Base-by-base conservation (phyloP, 2,888 invertebrate species). In the Gnatocerus cornutus region DNA sequence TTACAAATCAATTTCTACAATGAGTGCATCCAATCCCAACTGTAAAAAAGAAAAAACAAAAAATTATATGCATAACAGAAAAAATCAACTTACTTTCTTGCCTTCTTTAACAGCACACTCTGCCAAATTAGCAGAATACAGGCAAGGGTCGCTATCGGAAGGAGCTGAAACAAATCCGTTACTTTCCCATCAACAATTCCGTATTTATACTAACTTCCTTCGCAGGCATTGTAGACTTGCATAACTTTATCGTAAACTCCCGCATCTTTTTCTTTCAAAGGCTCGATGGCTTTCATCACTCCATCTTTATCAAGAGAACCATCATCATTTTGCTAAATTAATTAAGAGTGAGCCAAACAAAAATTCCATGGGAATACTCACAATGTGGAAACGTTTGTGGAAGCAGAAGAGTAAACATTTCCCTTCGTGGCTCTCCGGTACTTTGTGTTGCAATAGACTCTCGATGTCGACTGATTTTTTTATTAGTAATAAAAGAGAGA, bases 191-290 rank as follows among this genome's bases (percentile, higher is more conserved):
- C 2, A 43, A 43, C 2, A 43, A 43, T 46, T 13, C 4, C 3
- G 12, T 10, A 27, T n/a, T 33, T n/a, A 33, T 2, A 41, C 41
- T 41, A 6, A 41, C 41, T 41, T 12, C 12, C 30, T 14, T 21
- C 55, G 14, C 70, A 70, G 5, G 10, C 62, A 8, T 66, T 53
- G 30, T 56, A 55, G 7, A 75, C 37, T 12, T 45, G 52, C 6
- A 66, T 10, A 4, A 76, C 39, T 67, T 75, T 75, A 0, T 71
- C 70, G 29, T 71, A 72, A 0, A 76, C 13, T 7, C 72, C 74
- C 8, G 61, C 41, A 64, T 78, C 77, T 13, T 71, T 41, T 8
- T 52, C 68, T 46, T 68, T 68, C 9, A 68, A 16, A 2, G 39
- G 30, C 14, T 68, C 48, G 1, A 68, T 1, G 27, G 61, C 41